Evolutionary conservation across 2,888 invertebrate species (phyloP).

Genomic region (Colostygia pectinataria): DNA sequence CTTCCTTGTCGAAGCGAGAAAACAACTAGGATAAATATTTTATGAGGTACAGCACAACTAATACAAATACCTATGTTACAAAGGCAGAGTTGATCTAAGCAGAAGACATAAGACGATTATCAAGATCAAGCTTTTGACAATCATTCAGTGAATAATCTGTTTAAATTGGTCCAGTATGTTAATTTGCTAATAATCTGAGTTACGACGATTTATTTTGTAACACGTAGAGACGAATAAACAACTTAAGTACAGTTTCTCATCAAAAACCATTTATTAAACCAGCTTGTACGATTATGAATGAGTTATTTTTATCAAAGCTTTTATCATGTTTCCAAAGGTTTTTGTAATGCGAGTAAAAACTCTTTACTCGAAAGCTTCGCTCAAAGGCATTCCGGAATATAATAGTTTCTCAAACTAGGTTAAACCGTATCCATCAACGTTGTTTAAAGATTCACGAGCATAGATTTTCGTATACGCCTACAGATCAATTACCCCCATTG

Average conservation of each 20-base stretch:
- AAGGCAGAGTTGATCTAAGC: neutral
- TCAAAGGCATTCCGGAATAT: constrained; percentile 8
- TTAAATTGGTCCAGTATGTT: too few species aligned
- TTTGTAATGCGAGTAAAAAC: neutral
- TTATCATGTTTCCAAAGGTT: neutral
- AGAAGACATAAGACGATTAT: too few species aligned
- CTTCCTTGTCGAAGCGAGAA: constrained; percentile 30
- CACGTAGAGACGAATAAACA: too few species aligned
- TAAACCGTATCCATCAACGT: constrained; percentile 41
- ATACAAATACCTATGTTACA: neutral
- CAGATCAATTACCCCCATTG: constrained; percentile 81
- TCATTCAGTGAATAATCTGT: too few species aligned
- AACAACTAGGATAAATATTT: constrained; percentile 36
- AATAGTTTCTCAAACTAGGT: constrained; percentile 30
- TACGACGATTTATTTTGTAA: too few species aligned
- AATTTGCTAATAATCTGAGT: too few species aligned
- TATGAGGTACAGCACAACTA: constrained; percentile 24
- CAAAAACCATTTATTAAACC: too few species aligned
- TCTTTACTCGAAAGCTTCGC: neutral
- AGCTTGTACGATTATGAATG: too few species aligned
- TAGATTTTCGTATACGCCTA: constrained; percentile 60
- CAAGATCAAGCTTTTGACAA: too few species aligned
- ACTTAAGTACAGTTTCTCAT: too few species aligned
- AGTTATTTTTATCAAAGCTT: too few species aligned
- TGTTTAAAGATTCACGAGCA: constrained; percentile 58